Percentiles rank a stretch among this genome's conserved stretches.
Evolutionary conservation across 1,140 invertebrate species (phyloP).

Genomic region (Philaenus spumarius): DNA sequence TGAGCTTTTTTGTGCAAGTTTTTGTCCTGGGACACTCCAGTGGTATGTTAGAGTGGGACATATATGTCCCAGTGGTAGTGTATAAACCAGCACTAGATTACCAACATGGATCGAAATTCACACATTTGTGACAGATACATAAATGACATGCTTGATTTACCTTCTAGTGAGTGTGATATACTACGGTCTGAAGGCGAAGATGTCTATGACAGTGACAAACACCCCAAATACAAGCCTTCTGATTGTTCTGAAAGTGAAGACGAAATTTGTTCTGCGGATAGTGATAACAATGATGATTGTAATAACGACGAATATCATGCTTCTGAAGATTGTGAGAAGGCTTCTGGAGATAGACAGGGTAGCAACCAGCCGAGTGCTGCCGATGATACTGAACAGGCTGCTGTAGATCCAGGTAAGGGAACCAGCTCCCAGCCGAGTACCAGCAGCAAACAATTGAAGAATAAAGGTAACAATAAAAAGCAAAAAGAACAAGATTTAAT

Average conservation of each 20-base stretch:
- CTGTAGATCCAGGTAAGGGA: background rate
- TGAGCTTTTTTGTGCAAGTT: no score
- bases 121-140: no score
- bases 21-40: no score
- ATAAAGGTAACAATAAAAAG: conserved; percentile 4
- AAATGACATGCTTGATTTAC: no score
- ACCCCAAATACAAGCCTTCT: conserved; percentile 1
- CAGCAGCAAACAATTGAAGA: background rate
- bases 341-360: background rate
- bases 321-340: background rate
- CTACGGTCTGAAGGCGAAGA: no score
- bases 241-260: conserved; percentile 5
- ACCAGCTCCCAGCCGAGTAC: background rate
- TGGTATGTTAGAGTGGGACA: no score
- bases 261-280: background rate
- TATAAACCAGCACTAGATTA: no score
- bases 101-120: no score
- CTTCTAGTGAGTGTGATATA: no score
- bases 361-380: no score
- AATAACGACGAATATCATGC: background rate
- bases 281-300: background rate
- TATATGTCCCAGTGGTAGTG: no score
- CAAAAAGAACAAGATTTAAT: background rate
- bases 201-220: no score
- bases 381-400: background rate